Evolutionary conservation across 2,797 vertebrate species (phyloP), one percentile per base, ranked within the genome.

Genomic region (Steatocranus sp.): DNA sequence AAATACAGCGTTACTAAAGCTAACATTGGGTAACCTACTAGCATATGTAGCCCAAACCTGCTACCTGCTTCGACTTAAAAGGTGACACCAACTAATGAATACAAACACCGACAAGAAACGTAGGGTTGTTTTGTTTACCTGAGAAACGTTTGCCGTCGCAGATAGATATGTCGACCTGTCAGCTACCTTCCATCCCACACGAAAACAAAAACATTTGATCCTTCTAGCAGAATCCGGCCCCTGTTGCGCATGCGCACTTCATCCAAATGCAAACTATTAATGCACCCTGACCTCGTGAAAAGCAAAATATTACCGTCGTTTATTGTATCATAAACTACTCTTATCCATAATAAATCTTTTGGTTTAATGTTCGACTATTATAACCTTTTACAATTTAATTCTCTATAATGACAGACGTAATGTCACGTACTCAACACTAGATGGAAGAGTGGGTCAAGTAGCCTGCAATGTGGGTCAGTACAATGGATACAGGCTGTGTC

Each of bases 201-300:
- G 9, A 73, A 89, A 87, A 75, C 61, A 80, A 76, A 32, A 90
- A 93, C 86, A 92, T 70, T 70, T 7, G 20, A 43, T 80, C 48
- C 53, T 3, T 30, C 53, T 11, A 68, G 86, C 48, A 20, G 79
- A 76, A 63, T 61, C 18, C 58, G n/a, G 82, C 87, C 75, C 80
- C 74, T 38, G 0, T 20, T 23, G 85, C 91, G 82, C 93, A 92
- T 18, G 92, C 91, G 93, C 91, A 91, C 10, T 63, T 23, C 3
- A 9, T 43, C 18, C 5, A 9, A 11, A 2, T 7, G 8, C 15
- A 38, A 75, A 32, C 3, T 12, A 1, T 7, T 10, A 14, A 14
- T 2, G 3, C 23, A 18, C 15, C 23, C 10, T 11, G 3, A 36
- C 15, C 15, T 43, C 1, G 9, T 41, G n/a, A 53, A 49, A 61